Evolutionary conservation across 2,888 invertebrate species (phyloP), one percentile per base, ranked within the genome.

Genomic region (Heliconius sara): DNA sequence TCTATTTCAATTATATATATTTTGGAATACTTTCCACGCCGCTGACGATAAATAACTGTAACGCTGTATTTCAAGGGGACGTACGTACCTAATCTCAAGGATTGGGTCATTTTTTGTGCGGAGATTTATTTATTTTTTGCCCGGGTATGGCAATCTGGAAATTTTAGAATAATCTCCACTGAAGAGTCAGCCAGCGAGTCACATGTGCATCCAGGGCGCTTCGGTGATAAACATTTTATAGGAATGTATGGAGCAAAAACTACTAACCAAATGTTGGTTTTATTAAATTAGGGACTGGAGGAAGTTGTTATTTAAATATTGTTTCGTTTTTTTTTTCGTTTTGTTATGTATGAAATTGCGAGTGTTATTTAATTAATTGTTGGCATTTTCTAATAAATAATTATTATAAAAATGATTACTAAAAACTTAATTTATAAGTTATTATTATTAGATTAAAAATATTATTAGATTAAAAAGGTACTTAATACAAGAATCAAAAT

Each of bases 71-170:
- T 93, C 92, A 93, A 93, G 93, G 90, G 92, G 90, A 92, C 89
- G 90, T 60, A n/a, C 60, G 90, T n/a, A 60, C 60, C n/a, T 92
- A 91, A 92, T 93, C 89, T 88, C 91, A 89, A 91, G 92, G 91
- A 93, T 93, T 93, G 90, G 91, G 90, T 81, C 81, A 90, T 89
- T 94, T 95, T 95, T 95, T 95, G 91, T 93, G 84, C 84, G 79
- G 81, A 90, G 93, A 95, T 94, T 94, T 94, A 95, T 95, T 94
- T 94, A 91, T 93, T 95, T 95, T 95, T 95, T 94, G 93, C 92
- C 87, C 89, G 94, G 93, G 93, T 93, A 39, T 39, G 94, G 95
- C 95, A 95, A 95, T 95, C 94, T 95, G 95, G 94, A 93, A 90
- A 92, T 93, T 94, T 94, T 91, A 90, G 93, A 92, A 93, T 93